Conservation (phyloP, 2,888 invertebrate species). For the Odontocolon sp. region DNA sequence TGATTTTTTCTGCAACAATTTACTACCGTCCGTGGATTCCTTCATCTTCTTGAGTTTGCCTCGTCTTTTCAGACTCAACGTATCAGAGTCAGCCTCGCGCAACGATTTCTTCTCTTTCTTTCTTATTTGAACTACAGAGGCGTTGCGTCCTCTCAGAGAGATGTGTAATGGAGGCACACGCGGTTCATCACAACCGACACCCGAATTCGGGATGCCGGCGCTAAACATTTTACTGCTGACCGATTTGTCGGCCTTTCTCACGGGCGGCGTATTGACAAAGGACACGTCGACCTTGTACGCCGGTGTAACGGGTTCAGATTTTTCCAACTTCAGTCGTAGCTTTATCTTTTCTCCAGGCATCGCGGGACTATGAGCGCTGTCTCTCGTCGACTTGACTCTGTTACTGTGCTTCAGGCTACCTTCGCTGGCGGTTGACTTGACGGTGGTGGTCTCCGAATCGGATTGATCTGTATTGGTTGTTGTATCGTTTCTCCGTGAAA, state of each 20-base stretch:
- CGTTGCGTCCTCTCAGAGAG: constrained; percentile 90
- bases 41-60: constrained; percentile 83
- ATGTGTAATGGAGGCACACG: constrained; percentile 95
- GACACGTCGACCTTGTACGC: constrained; percentile 92
- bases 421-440: constrained; percentile 83
- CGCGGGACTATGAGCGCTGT: constrained; percentile 77
- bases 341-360: constrained; percentile 89
- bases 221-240: constrained; percentile 81
- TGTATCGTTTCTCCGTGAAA: constrained; percentile 82
- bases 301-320: constrained; percentile 89
- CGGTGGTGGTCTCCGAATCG: constrained; percentile 83
- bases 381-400: constrained; percentile 76
- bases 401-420: constrained; percentile 82
- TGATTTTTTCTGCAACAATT: constrained; percentile 78
- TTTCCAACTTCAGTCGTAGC: constrained; percentile 90
- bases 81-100: constrained; percentile 79
- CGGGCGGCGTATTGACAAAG: constrained; percentile 84
- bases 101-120: constrained; percentile 86
- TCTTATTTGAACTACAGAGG: constrained; percentile 91
- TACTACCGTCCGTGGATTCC: constrained; percentile 78
- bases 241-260: constrained; percentile 81
- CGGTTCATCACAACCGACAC: constrained; percentile 84
- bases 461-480: constrained; percentile 82
- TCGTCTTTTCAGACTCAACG: constrained; percentile 76
- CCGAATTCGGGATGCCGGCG: constrained; percentile 74